A percentile compares a stretch with the other conserved stretches of the same genome.
phyloP scores from a whole-genome alignment of 2,888 invertebrate genomes.

The Lasioglossum malachurum region DNA sequence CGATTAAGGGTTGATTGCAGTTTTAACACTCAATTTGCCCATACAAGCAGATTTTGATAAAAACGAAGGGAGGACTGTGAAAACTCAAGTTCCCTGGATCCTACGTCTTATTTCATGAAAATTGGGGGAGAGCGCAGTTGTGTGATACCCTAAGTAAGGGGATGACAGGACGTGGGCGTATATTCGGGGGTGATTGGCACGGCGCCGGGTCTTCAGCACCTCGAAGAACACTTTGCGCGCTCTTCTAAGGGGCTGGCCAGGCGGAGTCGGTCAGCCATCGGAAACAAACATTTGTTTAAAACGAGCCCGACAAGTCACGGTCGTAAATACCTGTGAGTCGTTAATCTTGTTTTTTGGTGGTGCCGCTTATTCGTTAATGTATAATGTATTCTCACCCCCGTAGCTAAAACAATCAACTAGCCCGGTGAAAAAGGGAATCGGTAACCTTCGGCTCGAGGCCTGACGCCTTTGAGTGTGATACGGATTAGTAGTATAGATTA shows the following conservation, averaged over 20 bases:
- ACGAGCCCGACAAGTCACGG: slow-evolving; percentile 78
- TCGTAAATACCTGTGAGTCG: slow-evolving; percentile 78
- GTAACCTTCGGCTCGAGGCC: slow-evolving; percentile 36
- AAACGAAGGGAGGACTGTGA: not conserved
- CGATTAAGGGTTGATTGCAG: not conserved
- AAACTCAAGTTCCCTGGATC: not conserved
- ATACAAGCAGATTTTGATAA: not conserved
- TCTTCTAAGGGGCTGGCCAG: slow-evolving; percentile 58
- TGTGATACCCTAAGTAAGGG: slow-evolving; percentile 14
- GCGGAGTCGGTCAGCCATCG: slow-evolving; percentile 52
- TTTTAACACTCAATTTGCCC: not conserved
- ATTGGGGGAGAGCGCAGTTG: not conserved
- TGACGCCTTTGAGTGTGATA: slow-evolving; percentile 53
- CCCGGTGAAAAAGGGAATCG: slow-evolving; percentile 20
- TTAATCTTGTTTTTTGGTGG: slow-evolving; percentile 78
- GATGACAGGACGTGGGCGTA: slow-evolving; percentile 48
- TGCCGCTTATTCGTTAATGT: slow-evolving; percentile 76
- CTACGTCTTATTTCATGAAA: not conserved
- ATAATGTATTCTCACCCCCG: slow-evolving; percentile 81
- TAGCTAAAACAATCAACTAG: slow-evolving; percentile 78
- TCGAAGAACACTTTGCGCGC: slow-evolving; percentile 26
- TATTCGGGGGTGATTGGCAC: slow-evolving; percentile 40
- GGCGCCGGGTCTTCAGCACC: slow-evolving; percentile 56
- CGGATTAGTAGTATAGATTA: slow-evolving; percentile 54
- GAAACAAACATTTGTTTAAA: slow-evolving; percentile 82